These are phyloP conservation scores for Apamea sordens DNA, from an alignment of 2,888 invertebrate species.

Conservation along the genomic window DNA sequence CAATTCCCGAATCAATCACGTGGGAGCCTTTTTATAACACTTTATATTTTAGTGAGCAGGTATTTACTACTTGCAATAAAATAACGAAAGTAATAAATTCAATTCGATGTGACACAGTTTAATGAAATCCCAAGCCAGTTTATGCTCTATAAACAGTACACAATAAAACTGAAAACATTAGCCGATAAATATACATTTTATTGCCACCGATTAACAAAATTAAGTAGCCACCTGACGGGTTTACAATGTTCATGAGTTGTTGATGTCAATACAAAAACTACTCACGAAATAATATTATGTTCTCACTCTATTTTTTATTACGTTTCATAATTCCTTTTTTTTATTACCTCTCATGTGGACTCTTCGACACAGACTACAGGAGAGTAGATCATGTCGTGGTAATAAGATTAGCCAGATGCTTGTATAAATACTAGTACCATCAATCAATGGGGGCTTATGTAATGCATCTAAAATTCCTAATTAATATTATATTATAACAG, in stretches of 20 bases:
- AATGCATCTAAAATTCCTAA: neutral
- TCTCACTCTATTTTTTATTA: slow-evolving; percentile 2
- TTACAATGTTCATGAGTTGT: slow-evolving; percentile 40
- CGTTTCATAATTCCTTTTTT: neutral
- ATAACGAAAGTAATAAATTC: slow-evolving; percentile 33
- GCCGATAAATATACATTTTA: slow-evolving; percentile 46
- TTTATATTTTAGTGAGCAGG: neutral
- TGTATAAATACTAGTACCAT: neutral
- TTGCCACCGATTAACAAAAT: slow-evolving; percentile 43
- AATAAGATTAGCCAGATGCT: neutral
- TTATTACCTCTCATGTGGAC: neutral
- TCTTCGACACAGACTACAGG: neutral
- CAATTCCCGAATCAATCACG: neutral
- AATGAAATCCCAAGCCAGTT: slow-evolving; percentile 35
- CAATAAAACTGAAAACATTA: slow-evolving; percentile 48
- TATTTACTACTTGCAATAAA: slow-evolving; percentile 22
- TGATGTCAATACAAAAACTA: slow-evolving; percentile 11
- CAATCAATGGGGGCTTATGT: neutral
- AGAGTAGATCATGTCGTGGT: neutral
- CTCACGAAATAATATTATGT: neutral
- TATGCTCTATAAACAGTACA: slow-evolving; percentile 28
- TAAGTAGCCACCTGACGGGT: slow-evolving; percentile 37
- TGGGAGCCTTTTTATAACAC: neutral
- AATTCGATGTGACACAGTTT: slow-evolving; percentile 31
- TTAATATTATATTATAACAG: neutral